A percentile compares a stretch with the other conserved stretches of the same genome.
phyloP scores from a whole-genome alignment of 2,888 invertebrate genomes.

The Masnerella sp. region DNA sequence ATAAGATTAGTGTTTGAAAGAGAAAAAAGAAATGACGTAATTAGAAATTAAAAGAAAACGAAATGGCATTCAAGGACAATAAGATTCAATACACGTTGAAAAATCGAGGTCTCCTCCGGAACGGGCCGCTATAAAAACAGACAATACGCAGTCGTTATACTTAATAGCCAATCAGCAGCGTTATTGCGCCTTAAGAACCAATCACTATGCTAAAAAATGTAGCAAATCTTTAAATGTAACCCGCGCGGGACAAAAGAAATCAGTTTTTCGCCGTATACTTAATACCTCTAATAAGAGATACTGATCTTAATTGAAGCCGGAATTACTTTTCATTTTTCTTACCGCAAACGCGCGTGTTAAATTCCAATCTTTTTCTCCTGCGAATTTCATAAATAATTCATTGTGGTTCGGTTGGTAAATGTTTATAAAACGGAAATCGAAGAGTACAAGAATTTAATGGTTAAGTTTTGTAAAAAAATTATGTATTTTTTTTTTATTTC shows the following conservation, averaged over 20 bases:
- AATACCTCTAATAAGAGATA: slow-evolving; percentile 18
- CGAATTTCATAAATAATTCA: neutral
- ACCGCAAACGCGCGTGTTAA: neutral
- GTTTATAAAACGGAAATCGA: too few relatives aligned
- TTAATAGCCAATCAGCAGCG: slow-evolving; percentile 36
- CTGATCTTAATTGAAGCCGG: slow-evolving; percentile 24
- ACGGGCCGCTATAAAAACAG: slow-evolving; percentile 3
- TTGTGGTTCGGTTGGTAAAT: too few relatives aligned
- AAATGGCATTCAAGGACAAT: slow-evolving; percentile 8
- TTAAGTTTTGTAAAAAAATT: too few relatives aligned
- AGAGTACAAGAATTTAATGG: too few relatives aligned
- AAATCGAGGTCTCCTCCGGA: neutral
- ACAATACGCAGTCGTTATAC: slow-evolving; percentile 34
- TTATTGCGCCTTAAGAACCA: slow-evolving; percentile 29
- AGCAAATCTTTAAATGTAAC: slow-evolving; percentile 32
- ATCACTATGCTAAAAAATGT: slow-evolving; percentile 35
- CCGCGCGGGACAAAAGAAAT: slow-evolving; percentile 12
- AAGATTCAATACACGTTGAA: slow-evolving; percentile 18
- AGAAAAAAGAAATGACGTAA: too few relatives aligned
- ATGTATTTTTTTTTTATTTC: too few relatives aligned
- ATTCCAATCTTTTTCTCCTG: neutral
- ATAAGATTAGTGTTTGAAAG: too few relatives aligned
- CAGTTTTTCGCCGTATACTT: slow-evolving; percentile 28
- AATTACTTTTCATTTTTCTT: slow-evolving; percentile 19
- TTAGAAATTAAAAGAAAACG: slow-evolving; percentile 8